A percentile compares a stretch with the other conserved stretches of the same genome.
phyloP scores from a whole-genome alignment of 2,797 vertebrate species.

The Adrianichthys oophorus region DNA sequence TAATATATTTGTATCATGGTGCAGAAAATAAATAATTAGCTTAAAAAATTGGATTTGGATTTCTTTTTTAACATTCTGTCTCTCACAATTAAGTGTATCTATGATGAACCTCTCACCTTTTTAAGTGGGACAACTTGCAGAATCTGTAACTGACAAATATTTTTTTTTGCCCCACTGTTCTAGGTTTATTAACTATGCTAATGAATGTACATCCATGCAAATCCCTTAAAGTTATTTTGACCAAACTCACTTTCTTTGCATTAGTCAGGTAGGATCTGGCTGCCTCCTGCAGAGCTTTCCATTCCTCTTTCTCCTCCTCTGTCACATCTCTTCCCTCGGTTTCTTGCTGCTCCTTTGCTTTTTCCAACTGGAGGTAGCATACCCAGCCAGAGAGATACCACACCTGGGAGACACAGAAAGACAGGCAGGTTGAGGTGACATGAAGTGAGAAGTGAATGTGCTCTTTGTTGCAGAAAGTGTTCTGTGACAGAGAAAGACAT shows the following conservation, averaged over 20 bases:
- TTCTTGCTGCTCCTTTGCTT: slow-evolving; percentile 56
- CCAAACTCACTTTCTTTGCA: slow-evolving; percentile 76
- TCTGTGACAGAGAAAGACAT: slow-evolving; percentile 50
- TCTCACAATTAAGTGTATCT: too few relatives aligned
- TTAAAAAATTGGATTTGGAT: too few relatives aligned
- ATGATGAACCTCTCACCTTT: too few relatives aligned
- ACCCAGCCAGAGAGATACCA: slow-evolving; percentile 82
- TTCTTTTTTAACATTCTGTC: too few relatives aligned
- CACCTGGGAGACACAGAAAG: slow-evolving; percentile 68
- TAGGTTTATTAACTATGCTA: too few relatives aligned
- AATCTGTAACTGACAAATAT: too few relatives aligned
- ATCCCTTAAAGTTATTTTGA: background rate
- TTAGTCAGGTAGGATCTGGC: slow-evolving; percentile 76
- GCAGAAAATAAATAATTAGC: too few relatives aligned
- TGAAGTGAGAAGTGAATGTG: slow-evolving; percentile 16
- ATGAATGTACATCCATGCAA: too few relatives aligned
- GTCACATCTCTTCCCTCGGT: slow-evolving; percentile 60
- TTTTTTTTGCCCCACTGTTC: too few relatives aligned
- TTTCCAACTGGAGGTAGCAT: slow-evolving; percentile 78
- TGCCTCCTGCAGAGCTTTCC: slow-evolving; percentile 66
- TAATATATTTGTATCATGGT: too few relatives aligned
- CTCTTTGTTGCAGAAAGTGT: slow-evolving; percentile 38
- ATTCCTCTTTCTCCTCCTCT: slow-evolving; percentile 56
- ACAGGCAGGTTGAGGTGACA: background rate
- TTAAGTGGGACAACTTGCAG: too few relatives aligned